phyloP scores from a whole-genome alignment of 2,797 vertebrate genomes.

The Poeciliopsis paucimaculata region DNA sequence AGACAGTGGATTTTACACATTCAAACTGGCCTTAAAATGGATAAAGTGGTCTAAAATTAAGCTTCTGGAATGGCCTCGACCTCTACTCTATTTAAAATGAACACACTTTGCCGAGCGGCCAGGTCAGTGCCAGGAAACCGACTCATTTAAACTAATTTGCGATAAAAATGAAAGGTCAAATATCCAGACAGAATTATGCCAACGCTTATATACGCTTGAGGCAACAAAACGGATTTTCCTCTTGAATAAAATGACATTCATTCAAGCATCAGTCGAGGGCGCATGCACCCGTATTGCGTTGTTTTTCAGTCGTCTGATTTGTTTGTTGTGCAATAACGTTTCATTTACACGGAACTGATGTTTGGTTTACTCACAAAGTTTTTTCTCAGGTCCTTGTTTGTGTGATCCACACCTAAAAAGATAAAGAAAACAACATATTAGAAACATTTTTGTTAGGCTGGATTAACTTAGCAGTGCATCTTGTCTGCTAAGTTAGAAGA shows the following conservation, averaged over 20 bases:
- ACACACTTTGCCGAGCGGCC: background rate
- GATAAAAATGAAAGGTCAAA: background rate
- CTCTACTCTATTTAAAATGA: background rate
- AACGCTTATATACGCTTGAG: background rate
- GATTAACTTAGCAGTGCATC: background rate
- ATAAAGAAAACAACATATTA: background rate
- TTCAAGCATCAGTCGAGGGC: background rate
- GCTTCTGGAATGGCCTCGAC: background rate
- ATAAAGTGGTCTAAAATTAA: background rate
- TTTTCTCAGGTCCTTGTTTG: conserved; percentile 68
- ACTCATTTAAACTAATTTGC: background rate
- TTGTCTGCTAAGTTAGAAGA: background rate
- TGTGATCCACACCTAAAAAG: conserved; percentile 70
- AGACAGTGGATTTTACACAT: background rate
- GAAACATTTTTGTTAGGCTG: background rate
- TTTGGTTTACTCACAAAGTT: conserved; percentile 73
- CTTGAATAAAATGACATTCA: background rate
- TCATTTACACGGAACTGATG: background rate
- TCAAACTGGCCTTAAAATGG: background rate
- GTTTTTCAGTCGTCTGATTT: background rate
- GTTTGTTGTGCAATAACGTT: background rate
- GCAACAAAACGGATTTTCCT: background rate
- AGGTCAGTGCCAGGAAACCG: background rate
- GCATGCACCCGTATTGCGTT: background rate
- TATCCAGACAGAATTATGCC: background rate